Evolutionary conservation across 2,113 vertebrate species (phyloP), one percentile per base, ranked within the genome.

Genomic region (Callaeas wilsoni): DNA sequence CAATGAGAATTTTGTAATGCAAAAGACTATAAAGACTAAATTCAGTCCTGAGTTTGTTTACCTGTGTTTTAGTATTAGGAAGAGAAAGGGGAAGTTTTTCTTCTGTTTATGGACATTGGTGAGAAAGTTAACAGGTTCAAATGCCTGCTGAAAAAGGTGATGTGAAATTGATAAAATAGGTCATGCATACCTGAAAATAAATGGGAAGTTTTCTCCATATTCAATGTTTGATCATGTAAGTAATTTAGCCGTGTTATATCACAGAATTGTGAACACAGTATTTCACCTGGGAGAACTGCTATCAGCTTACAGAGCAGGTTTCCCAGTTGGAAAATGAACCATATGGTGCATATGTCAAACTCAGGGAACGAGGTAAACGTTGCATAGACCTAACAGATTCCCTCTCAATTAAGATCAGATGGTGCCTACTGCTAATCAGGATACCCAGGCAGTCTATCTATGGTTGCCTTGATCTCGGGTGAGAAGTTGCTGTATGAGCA

Each of bases 311-410:
- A 74, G 94, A 95, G 85, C 80, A 73, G 81, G 67, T 64, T 93
- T 95, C 96, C 96, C 90, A 56, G 39, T 23, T 84, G 89, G 94
- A 94, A 97, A 95, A 96, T 87, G 88, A 96, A 70, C 89, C 96
- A 89, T 95, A 92, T 93, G 95, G 94, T 91, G 85, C 81, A 42
- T 69, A 49, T 91, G 81, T 94, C 94, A 93, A 80, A 83, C 39
- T 37, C 53, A 84, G 71, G 90, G 47, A 94, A 77, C 74, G 83
- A 89, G 84, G 71, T 9, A 60, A 95, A 44, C 46, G 53, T 81
- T 53, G 42, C 49, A 39, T 1, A 60, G 67, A 32, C 77, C 74
- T 64, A 87, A 49, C 95, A 97, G 89, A 89, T 52, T 94, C 94
- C 50, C 59, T 94, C 47, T 53, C 90, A 95, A 96, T 95, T 92